Evolutionary conservation across 2,888 invertebrate genomes (phyloP), one percentile per base, ranked within the genome.

Genomic region (Diarsia dahlii): DNA sequence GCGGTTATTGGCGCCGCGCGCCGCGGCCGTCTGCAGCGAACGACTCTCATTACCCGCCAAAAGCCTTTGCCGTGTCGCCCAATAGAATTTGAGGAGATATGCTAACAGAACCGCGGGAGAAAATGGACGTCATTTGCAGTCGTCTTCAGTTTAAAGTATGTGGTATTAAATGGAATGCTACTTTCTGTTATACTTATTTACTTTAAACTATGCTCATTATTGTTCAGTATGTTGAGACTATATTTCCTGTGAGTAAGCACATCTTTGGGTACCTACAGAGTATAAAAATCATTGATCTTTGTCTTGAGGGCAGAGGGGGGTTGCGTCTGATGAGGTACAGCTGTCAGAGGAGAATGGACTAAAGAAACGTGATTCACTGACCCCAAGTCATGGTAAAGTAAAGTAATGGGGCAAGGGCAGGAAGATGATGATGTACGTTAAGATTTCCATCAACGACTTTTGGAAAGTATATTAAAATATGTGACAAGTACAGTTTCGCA

Each of bases 21-120:
- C n/a, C n/a, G n/a, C n/a, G n/a, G n/a, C n/a, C 71, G 58, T 63
- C 85, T 74, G 82, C 48, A 45, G 69, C 28, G 63, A 84, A 82
- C 46, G 65, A 63, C 34, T 10, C 78, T 80, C 74, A 76, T 82
- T 82, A 70, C 45, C 45, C 52, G 56, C 48, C 75, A 56, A 81
- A 80, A 65, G 65, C 52, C 52, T 46, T 58, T 18, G 56, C 50
- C 71, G 20, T 69, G 58, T 45, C 28, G 58, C 34, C 63, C 72
- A 76, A 82, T 81, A 76, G 50, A 82, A 76, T 76, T 66, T 75
- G 46, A 81, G 54, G 46, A 85, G 63, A 60, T 64, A 58, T 67
- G 46, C 50, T 80, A 46, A 58, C 34, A 62, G 39, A 60, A 71
- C 9, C 39, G 60, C n/a, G 46, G 39, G 56, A 50, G 68, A 46